Evolutionary conservation across 2,113 vertebrate genomes (phyloP).

Genomic region (Riparia riparia): DNA sequence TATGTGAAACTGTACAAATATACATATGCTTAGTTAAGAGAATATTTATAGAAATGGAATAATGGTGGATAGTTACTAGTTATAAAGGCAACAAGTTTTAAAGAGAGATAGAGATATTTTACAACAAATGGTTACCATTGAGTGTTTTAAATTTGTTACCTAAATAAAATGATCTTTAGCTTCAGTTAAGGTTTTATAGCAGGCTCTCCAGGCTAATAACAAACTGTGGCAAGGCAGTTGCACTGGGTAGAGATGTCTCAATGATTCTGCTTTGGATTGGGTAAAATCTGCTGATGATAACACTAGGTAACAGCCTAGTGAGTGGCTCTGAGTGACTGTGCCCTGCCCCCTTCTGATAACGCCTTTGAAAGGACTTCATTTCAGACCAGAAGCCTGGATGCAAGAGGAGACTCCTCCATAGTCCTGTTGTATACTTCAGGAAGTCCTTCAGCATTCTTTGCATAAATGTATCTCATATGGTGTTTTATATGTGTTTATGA

Average conservation of each 20-base stretch:
- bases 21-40: neutral
- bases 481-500: neutral
- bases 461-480: neutral
- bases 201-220: neutral
- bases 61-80: neutral
- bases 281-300: neutral
- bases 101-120: neutral
- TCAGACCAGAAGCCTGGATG: neutral
- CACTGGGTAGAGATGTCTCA: neutral
- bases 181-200: neutral
- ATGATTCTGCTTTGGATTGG: neutral
- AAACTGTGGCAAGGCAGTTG: neutral
- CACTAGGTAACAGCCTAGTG: neutral
- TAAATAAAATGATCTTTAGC: neutral
- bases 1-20: neutral
- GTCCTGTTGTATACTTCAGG: neutral
- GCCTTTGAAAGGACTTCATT: neutral
- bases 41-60: neutral
- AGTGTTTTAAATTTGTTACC: neutral
- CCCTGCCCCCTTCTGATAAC: neutral
- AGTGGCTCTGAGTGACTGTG: neutral
- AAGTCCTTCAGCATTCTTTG: neutral
- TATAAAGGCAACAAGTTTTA: neutral
- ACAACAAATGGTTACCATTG: neutral
- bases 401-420: neutral